phyloP scores from a whole-genome alignment of 2,888 invertebrate species.

The Stenchaetothrips biformis region DNA sequence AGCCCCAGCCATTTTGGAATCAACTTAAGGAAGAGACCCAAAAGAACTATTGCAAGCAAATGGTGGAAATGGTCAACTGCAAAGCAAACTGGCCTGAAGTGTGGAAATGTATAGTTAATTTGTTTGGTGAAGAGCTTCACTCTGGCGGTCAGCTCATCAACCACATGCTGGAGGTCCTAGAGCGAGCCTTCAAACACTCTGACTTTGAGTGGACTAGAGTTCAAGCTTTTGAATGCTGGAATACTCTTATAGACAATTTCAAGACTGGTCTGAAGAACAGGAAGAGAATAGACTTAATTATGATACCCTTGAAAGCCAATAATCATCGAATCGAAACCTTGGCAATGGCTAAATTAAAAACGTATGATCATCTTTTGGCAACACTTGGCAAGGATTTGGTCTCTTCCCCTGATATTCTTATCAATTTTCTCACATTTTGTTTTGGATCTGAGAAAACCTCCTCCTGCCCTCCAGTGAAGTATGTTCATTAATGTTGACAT shows the following conservation, averaged over 20 bases:
- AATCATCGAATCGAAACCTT: neutral
- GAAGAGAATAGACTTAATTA: neutral
- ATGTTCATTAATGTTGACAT: neutral
- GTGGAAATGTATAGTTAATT: neutral
- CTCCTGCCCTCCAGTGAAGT: neutral
- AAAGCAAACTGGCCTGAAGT: neutral
- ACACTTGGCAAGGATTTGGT: neutral
- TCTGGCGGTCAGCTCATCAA: neutral
- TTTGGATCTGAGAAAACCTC: constrained; percentile 1
- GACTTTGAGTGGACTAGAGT: constrained; percentile 19
- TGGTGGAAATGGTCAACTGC: neutral
- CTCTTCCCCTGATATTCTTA: neutral
- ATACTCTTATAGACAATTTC: constrained; percentile 3
- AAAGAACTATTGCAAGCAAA: neutral
- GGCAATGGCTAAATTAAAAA: neutral
- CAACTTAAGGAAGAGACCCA: neutral
- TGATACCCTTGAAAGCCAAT: constrained; percentile 6
- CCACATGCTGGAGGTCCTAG: neutral
- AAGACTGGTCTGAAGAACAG: neutral
- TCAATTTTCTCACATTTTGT: neutral
- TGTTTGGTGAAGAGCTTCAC: neutral
- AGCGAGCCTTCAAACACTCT: neutral
- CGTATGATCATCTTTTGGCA: neutral
- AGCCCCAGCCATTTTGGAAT: neutral
- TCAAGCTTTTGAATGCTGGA: constrained; percentile 3